Conservation (phyloP, 2,888 invertebrate genomes). For the Nebria brevicollis region DNA sequence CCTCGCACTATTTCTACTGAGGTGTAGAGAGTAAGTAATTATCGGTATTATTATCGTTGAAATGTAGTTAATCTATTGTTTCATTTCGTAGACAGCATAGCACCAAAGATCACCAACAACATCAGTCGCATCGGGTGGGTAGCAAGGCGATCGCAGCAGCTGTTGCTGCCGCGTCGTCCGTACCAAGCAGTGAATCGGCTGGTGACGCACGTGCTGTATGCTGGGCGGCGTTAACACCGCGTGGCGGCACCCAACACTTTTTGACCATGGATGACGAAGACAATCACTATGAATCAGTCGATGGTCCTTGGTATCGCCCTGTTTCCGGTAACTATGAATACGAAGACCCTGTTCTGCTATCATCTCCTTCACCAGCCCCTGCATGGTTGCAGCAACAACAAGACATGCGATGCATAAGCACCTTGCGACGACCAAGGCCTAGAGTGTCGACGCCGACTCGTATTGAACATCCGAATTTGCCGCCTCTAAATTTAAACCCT, state of each 20-base stretch:
- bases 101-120: constrained; percentile 62
- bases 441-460: constrained; percentile 82
- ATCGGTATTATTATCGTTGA: background rate
- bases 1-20: constrained; percentile 80
- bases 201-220: constrained; percentile 65
- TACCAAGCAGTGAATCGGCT: constrained; percentile 73
- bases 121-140: constrained; percentile 58
- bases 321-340: constrained; percentile 81
- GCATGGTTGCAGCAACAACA: constrained; percentile 55
- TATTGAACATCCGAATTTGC: constrained; percentile 83
- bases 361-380: constrained; percentile 56
- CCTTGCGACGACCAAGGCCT: constrained; percentile 65
- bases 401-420: constrained; percentile 61
- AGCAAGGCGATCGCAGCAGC: constrained; percentile 53
- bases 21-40: constrained; percentile 79
- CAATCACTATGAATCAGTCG: constrained; percentile 77
- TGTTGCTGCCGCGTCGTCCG: constrained; percentile 61
- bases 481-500: constrained; percentile 78
- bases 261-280: constrained; percentile 69
- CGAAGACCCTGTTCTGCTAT: constrained; percentile 77
- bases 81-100: constrained; percentile 54
- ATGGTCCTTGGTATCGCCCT: constrained; percentile 54
- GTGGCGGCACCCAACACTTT: constrained; percentile 81
- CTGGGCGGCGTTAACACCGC: constrained; percentile 87
- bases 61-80: constrained; percentile 19